Percentiles rank a stretch among this genome's conserved stretches.
These are phyloP conservation scores for Anoplius nigerrimus DNA, from an alignment of 2,888 invertebrate genomes.

Conservation along the genomic window DNA sequence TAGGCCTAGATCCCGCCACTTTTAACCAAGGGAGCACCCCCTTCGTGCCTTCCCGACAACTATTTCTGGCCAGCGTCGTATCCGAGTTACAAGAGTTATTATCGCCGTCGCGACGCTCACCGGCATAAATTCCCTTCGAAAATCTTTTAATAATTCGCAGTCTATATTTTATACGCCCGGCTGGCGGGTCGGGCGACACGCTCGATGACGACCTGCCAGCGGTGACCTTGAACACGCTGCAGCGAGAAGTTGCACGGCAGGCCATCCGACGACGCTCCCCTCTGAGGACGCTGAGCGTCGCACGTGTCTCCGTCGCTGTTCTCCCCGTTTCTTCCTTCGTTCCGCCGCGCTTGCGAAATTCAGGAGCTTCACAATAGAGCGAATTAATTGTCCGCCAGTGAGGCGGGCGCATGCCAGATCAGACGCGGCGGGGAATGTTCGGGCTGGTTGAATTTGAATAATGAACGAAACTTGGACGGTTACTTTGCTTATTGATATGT, in stretches of 20 bases:
- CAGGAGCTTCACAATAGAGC: constrained; percentile 4
- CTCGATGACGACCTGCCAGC: not conserved
- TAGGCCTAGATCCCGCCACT: constrained; percentile 24
- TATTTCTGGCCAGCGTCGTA: constrained; percentile 34
- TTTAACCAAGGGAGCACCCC: constrained; percentile 18
- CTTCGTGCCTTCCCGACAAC: constrained; percentile 12
- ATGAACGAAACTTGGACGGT: not conserved
- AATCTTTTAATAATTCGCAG: constrained; percentile 4
- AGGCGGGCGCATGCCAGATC: not conserved
- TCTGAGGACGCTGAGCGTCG: not conserved
- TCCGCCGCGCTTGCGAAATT: constrained; percentile 6
- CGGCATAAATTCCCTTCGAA: not conserved
- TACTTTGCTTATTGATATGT: too few species aligned
- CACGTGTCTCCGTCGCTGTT: too few species aligned
- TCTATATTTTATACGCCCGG: too few species aligned
- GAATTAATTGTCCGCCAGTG: constrained; percentile 13
- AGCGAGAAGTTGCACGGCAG: too few species aligned
- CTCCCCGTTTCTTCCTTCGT: not conserved
- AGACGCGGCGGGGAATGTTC: not conserved
- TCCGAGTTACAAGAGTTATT: not conserved
- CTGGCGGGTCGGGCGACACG: too few species aligned
- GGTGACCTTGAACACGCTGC: too few species aligned
- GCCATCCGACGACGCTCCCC: not conserved
- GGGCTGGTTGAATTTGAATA: not conserved
- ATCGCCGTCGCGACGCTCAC: not conserved